Evolutionary conservation across 2,888 invertebrate genomes (phyloP).

Genomic region (Drosophila greeni): DNA sequence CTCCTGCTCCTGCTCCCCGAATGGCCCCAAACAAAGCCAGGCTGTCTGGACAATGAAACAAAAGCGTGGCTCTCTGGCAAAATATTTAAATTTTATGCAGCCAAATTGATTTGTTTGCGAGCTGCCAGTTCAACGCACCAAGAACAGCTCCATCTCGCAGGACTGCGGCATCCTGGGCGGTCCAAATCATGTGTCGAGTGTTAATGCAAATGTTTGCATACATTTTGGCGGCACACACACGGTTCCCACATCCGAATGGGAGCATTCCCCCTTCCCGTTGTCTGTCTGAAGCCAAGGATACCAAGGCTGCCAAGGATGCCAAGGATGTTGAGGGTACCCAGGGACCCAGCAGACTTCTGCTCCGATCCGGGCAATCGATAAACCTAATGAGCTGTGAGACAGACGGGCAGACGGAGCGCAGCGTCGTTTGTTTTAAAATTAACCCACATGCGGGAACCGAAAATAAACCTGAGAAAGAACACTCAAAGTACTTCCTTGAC

Average conservation of each 20-base stretch:
- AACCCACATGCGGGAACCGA: constrained; percentile 31
- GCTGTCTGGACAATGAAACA: constrained; percentile 47
- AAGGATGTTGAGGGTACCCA: constrained; percentile 6
- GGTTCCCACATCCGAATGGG: constrained; percentile 12
- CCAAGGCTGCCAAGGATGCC: not conserved
- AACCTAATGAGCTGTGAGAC: constrained; percentile 63
- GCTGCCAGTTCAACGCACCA: constrained; percentile 51
- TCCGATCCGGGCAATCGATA: constrained; percentile 56
- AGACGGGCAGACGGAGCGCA: constrained; percentile 25
- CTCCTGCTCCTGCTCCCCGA: not conserved
- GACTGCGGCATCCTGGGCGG: constrained; percentile 10
- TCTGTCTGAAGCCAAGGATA: constrained; percentile 14
- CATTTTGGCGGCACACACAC: constrained; percentile 38
- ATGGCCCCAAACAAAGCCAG: constrained; percentile 38
- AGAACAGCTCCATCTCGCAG: not conserved
- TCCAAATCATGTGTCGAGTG: constrained; percentile 31
- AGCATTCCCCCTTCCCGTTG: constrained; percentile 1
- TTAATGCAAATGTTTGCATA: constrained; percentile 53
- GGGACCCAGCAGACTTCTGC: constrained; percentile 6
- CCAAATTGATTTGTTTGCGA: constrained; percentile 58
- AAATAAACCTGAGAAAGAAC: constrained; percentile 29
- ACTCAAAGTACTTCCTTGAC: constrained; percentile 27
- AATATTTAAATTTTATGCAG: constrained; percentile 67
- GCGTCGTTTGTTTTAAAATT: constrained; percentile 38
- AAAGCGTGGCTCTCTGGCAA: constrained; percentile 33